A percentile compares a stretch with the other conserved stretches of the same genome.
phyloP scores from a whole-genome alignment of 2,888 invertebrate species.

The Nasonia oneida region DNA sequence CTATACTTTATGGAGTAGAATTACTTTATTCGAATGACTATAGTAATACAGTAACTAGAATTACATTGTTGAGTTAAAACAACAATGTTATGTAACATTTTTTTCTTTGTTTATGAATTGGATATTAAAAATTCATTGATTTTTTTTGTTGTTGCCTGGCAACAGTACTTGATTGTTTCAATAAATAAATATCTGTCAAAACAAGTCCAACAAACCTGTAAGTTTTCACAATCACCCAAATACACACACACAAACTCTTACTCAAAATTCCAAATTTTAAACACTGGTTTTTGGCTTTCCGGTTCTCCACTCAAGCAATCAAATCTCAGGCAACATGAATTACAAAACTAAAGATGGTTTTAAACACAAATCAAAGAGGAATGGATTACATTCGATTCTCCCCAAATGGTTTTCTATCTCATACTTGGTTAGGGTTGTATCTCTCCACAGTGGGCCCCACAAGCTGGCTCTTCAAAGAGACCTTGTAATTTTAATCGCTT shows the following conservation, averaged over 20 bases:
- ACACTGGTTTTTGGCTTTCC: slow-evolving; percentile 46
- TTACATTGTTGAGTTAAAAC: not conserved
- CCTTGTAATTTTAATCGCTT: slow-evolving; percentile 45
- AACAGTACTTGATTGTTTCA: slow-evolving; percentile 49
- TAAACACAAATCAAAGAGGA: slow-evolving; percentile 57
- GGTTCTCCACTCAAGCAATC: slow-evolving; percentile 32
- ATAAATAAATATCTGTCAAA: slow-evolving; percentile 43
- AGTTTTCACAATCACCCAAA: slow-evolving; percentile 12
- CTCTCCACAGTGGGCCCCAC: slow-evolving; percentile 20
- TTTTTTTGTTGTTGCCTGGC: slow-evolving; percentile 51
- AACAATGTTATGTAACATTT: not conserved
- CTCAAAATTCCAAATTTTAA: slow-evolving; percentile 55
- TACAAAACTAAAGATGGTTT: slow-evolving; percentile 51
- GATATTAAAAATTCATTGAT: not conserved
- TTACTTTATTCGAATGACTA: not conserved
- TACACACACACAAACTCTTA: not conserved
- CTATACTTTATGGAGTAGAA: not conserved
- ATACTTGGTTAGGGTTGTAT: slow-evolving; percentile 57
- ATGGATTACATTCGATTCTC: slow-evolving; percentile 53
- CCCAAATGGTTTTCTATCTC: slow-evolving; percentile 60
- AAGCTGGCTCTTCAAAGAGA: slow-evolving; percentile 9
- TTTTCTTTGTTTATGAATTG: not conserved
- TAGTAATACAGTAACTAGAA: not conserved
- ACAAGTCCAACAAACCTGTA: slow-evolving; percentile 30
- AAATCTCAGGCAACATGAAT: slow-evolving; percentile 49